Percentiles rank a stretch among this genome's conserved stretches.
phyloP scores from a whole-genome alignment of 2,888 invertebrate species.

The Auanema sp. region DNA sequence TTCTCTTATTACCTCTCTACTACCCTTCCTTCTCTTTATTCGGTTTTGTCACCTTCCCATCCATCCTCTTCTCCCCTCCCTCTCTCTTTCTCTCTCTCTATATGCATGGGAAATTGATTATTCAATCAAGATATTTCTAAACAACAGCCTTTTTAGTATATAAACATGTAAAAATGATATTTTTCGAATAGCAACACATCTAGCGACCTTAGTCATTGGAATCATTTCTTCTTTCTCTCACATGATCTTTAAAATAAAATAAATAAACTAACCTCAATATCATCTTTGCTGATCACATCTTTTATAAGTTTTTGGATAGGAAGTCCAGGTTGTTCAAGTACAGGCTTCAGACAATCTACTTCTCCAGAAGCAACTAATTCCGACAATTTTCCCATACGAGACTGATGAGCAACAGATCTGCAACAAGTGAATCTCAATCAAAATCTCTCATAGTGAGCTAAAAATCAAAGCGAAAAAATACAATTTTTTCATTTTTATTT shows the following conservation, averaged over 20 bases:
- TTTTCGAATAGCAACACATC: no score
- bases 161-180: no score
- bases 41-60: no score
- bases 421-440: neutral
- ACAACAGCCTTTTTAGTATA: neutral
- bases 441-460: no score
- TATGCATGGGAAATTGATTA: neutral
- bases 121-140: neutral
- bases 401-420: slow-evolving; percentile 70
- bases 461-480: no score
- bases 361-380: slow-evolving; percentile 84
- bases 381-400: slow-evolving; percentile 78
- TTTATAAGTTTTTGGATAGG: slow-evolving; percentile 50
- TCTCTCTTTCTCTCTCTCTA: neutral
- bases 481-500: no score
- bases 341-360: slow-evolving; percentile 81
- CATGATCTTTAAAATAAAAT: slow-evolving; percentile 1
- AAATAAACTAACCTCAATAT: slow-evolving; percentile 16
- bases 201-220: no score
- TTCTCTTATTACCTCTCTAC: no score
- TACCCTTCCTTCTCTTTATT: no score
- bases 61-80: slow-evolving; percentile 4
- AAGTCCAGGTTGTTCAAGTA: slow-evolving; percentile 76
- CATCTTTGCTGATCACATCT: slow-evolving; percentile 42
- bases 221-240: neutral